A percentile compares a stretch with the other conserved stretches of the same genome.
phyloP scores from a whole-genome alignment of 1,140 invertebrate genomes.

The Brachionus rubens region DNA sequence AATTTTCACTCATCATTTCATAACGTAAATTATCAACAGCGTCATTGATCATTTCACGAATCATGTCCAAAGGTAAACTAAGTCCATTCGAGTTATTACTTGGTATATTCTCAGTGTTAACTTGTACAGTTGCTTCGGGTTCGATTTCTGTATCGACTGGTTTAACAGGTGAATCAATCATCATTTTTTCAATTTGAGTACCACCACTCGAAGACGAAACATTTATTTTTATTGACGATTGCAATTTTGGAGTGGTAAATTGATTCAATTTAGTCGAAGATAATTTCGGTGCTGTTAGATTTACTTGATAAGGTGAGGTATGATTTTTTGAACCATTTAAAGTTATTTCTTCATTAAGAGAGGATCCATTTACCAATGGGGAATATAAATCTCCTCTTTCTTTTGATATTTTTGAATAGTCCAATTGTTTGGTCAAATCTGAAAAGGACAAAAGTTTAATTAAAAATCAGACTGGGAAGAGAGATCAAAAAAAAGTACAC shows the following conservation, averaged over 20 bases:
- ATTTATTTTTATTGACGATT: slow-evolving; percentile 4
- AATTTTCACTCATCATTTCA: slow-evolving; percentile 46
- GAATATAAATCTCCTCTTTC: slow-evolving; percentile 26
- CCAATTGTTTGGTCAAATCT: background rate
- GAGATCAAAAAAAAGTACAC: no score
- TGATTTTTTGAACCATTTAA: background rate
- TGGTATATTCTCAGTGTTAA: background rate
- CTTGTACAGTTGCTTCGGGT: background rate
- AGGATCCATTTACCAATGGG: background rate
- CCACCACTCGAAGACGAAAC: no score
- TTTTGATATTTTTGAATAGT: slow-evolving; percentile 23
- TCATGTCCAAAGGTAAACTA: slow-evolving; percentile 17
- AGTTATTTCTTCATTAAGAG: background rate
- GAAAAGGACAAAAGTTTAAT: background rate
- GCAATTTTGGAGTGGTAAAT: background rate
- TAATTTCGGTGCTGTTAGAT: background rate
- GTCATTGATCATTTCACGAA: slow-evolving; percentile 36
- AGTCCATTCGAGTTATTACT: background rate
- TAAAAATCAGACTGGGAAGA: background rate
- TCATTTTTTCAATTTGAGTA: background rate
- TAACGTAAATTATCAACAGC: slow-evolving; percentile 5
- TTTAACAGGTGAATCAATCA: background rate
- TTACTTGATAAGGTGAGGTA: background rate
- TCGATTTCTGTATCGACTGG: background rate
- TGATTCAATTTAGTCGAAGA: background rate